A percentile compares a stretch with the other conserved stretches of the same genome.
Conservation (phyloP, 2,113 vertebrate species). For the Ailuropoda melanoleuca region DNA sequence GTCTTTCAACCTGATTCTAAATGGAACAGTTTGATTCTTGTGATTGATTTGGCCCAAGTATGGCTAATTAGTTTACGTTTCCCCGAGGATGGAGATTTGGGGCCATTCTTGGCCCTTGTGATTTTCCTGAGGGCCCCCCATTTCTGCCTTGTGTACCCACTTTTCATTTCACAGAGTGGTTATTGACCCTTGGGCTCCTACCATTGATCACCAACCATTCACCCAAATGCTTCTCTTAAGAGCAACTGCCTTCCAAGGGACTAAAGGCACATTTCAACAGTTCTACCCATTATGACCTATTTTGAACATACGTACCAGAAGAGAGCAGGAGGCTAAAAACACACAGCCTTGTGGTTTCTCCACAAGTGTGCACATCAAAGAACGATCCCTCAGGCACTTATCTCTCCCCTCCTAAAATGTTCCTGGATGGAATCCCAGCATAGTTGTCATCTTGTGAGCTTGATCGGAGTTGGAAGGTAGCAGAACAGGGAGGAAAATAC, state of each 20-base stretch:
- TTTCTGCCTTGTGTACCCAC: neutral
- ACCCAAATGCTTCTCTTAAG: constrained; percentile 60
- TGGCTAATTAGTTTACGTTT: neutral
- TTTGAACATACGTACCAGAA: constrained; percentile 43
- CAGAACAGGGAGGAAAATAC: constrained; percentile 18
- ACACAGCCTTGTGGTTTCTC: neutral
- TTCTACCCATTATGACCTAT: constrained; percentile 66
- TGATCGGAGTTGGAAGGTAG: constrained; percentile 37
- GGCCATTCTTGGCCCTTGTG: neutral
- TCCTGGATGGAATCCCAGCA: constrained; percentile 56
- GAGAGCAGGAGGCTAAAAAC: constrained; percentile 39
- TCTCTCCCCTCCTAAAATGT: constrained; percentile 26
- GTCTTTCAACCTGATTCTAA: constrained; percentile 17
- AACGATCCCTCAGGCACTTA: neutral
- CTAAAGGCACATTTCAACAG: constrained; percentile 48
- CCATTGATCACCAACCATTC: constrained; percentile 49
- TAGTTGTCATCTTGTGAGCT: constrained; percentile 14
- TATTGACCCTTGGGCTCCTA: neutral
- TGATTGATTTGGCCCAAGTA: neutral
- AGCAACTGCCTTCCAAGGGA: constrained; percentile 61
- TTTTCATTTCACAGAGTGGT: constrained; percentile 23
- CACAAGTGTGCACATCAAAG: constrained; percentile 16
- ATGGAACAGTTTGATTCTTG: neutral
- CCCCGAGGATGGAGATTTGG: neutral
- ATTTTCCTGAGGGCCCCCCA: neutral